Base-by-base conservation (phyloP, 2,113 vertebrate genomes). In the Oxyura jamaicensis region DNA sequence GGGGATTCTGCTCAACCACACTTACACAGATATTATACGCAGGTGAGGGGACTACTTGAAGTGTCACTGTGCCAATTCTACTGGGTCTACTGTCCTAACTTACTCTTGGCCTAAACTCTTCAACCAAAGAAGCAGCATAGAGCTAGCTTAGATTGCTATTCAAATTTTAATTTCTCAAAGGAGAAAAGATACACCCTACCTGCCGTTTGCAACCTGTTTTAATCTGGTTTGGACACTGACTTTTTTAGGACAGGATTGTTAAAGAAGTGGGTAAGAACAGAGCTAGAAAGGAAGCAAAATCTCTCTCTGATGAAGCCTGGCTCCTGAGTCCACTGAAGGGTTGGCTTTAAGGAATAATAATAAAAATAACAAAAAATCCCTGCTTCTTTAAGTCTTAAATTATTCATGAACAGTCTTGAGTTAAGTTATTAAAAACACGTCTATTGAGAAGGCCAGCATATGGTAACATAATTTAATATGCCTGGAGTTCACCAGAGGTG, bases 401-500 rank as follows among this genome's bases (percentile, higher is more conserved):
- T 92, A 88, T 95, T 91, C 69, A 92, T 65, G 31, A 93, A 68
- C 5, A 53, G 39, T 75, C 91, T 59, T 60, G 46, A 78, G 58
- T 71, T 73, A 83, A 81, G 59, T 95, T 93, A 87, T 82, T 95
- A 84, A 93, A 88, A 92, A 66, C 16, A 58, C 14, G 21, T 72
- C 26, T 72, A 3, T 86, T 84, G 84, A 92, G 74, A 39, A 89
- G 39, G 53, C 23, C 21, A 87, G 71, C 81, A 91, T 91, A 95
- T 89, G 81, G 81, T 50, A 92, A 66, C 74, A 58, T 82, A 93
- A 93, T 92, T 94, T 91, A 95, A 73, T 93, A 84, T 53, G 29
- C 86, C 42, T 82, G 53, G 71, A 95, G 91, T 90, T 95, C 78
- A 94, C 67, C 75, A 73, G 78, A 79, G 89, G 75, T 83, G 71